Conservation (phyloP, 1,140 invertebrate species). For the Cryptotermes secundus region DNA sequence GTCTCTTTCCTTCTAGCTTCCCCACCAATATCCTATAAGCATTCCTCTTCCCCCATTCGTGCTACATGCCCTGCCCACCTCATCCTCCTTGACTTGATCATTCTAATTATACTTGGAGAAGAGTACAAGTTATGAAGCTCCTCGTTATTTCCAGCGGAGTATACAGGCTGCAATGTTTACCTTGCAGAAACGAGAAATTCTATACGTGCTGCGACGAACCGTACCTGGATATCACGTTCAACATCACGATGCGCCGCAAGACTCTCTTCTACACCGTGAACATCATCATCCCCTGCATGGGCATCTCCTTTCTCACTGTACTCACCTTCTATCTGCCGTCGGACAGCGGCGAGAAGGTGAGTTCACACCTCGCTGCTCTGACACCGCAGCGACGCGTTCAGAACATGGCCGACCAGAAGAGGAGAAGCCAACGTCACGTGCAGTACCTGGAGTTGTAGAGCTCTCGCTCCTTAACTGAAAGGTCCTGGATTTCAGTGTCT, state of each 20-base stretch:
- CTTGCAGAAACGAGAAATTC: conserved; percentile 85
- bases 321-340: conserved; percentile 98
- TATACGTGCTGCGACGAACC: conserved; percentile 97
- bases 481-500: no score
- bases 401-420: background rate
- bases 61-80: no score
- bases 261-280: conserved; percentile 98
- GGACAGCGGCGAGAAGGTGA: conserved; percentile 97
- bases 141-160: no score
- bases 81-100: no score
- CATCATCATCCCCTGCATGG: conserved; percentile 96
- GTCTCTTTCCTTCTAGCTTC: no score
- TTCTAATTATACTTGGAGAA: no score
- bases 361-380: background rate
- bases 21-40: no score
- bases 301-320: conserved; percentile 97
- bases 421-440: background rate
- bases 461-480: no score
- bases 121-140: no score
- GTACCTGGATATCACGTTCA: conserved; percentile 97
- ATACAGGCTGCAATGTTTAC: conserved; percentile 76
- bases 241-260: conserved; percentile 96
- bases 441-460: no score
- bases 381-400: background rate
- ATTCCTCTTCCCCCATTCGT: no score